A percentile compares a stretch with the other conserved stretches of the same genome.
These are phyloP conservation scores for Actinia equina DNA, from an alignment of 64 coral and sea anemone genomes.

Conservation along the genomic window DNA sequence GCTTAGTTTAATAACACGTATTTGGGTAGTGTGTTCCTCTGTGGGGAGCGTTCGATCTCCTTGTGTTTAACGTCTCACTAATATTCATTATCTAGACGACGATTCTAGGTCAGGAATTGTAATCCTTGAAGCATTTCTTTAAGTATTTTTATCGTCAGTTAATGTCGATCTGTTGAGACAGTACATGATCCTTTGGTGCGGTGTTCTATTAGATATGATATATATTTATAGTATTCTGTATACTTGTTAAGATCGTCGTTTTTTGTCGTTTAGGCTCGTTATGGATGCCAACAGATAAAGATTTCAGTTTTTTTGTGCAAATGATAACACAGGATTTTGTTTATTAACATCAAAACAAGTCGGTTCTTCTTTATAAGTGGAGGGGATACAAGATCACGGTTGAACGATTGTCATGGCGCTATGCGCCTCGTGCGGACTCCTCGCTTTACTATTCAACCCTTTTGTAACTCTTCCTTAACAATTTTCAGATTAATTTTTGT, in stretches of 20 bases:
- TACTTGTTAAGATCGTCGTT: not conserved
- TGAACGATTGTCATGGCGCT: not conserved
- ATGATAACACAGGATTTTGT: not conserved
- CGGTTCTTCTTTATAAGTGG: not conserved
- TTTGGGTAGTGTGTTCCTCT: not conserved
- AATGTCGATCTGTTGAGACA: not conserved
- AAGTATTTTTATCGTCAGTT: not conserved
- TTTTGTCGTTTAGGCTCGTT: not conserved
- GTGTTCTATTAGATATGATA: not conserved
- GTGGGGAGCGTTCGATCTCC: not conserved
- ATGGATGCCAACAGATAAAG: not conserved
- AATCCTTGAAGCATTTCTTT: not conserved
- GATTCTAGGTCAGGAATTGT: not conserved
- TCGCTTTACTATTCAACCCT: too few relatives aligned
- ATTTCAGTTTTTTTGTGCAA: not conserved
- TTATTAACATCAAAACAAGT: not conserved
- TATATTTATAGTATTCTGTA: not conserved
- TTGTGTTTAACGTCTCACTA: not conserved
- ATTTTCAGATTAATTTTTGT: not conserved
- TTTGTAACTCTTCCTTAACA: not conserved
- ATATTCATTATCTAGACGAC: not conserved
- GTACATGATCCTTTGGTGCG: not conserved
- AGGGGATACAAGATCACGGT: not conserved
- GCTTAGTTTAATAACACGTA: not conserved
- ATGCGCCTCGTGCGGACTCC: not conserved